phyloP scores from a whole-genome alignment of 2,113 vertebrate species.

The Sitta europaea region DNA sequence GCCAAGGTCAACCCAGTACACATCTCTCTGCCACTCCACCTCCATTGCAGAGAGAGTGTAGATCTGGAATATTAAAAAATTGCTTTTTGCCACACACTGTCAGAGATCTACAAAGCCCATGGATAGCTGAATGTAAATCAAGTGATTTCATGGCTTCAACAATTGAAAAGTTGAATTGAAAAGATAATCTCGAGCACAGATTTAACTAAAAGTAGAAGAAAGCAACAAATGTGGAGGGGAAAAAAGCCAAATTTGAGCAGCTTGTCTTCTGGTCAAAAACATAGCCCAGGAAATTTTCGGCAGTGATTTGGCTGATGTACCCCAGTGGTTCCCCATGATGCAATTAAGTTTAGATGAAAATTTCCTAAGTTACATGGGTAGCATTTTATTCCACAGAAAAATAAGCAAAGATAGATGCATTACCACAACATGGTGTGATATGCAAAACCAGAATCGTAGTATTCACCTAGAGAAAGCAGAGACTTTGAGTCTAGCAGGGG shows the following conservation, averaged over 20 bases:
- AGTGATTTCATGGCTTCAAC: background rate
- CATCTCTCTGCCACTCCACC: background rate
- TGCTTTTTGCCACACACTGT: background rate
- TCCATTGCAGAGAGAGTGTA: background rate
- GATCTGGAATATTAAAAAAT: background rate
- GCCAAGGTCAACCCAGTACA: background rate
- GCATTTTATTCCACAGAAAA: background rate
- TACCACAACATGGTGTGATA: background rate
- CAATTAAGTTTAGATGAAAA: background rate
- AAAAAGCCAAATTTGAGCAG: background rate
- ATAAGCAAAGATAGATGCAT: background rate
- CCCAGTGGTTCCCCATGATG: background rate
- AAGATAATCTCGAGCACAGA: background rate
- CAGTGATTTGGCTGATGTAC: background rate
- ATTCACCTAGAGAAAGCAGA: background rate
- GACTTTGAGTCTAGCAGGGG: background rate
- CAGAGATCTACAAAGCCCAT: background rate
- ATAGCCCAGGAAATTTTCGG: background rate
- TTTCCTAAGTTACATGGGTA: background rate
- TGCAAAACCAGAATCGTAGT: background rate
- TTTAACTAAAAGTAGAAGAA: background rate
- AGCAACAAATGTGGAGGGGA: rapidly evolving
- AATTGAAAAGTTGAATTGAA: background rate
- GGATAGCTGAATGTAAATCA: background rate
- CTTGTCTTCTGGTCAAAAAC: background rate